These are phyloP conservation scores for Rosalia funebris DNA, from an alignment of 2,888 invertebrate genomes.

Conservation along the genomic window DNA sequence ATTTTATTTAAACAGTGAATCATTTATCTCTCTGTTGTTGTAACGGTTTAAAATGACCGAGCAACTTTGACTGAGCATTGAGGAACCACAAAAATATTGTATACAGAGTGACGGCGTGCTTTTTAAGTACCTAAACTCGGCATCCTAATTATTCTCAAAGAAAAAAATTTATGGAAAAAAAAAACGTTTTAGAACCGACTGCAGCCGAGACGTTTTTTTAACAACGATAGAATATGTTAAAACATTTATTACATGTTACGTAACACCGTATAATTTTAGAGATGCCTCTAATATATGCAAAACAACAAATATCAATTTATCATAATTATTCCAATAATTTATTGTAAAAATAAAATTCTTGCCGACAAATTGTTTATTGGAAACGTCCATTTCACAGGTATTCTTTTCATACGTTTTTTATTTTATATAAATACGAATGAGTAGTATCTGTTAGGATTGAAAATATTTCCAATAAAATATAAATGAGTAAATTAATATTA, in stretches of 20 bases:
- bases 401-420: background rate
- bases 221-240: background rate
- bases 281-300: constrained; percentile 2
- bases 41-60: constrained; percentile 15
- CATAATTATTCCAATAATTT: background rate
- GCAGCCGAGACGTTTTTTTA: background rate
- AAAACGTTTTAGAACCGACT: background rate
- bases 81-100: constrained; percentile 13
- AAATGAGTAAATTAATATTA: constrained; percentile 3
- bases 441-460: background rate
- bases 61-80: constrained; percentile 8
- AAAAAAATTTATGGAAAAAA: background rate
- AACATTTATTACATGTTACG: background rate
- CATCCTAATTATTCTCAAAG: background rate
- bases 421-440: background rate
- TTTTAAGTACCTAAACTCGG: background rate
- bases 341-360: background rate
- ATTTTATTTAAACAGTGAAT: background rate
- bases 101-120: background rate
- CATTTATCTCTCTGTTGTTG: constrained; percentile 7
- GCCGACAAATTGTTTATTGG: background rate
- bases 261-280: constrained; percentile 2
- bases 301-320: background rate
- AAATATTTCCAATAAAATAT: background rate
- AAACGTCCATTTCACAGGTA: background rate